Evolutionary conservation across 2,113 vertebrate genomes (phyloP), one percentile per base, ranked within the genome.

Genomic region (Pterocles orientalis): DNA sequence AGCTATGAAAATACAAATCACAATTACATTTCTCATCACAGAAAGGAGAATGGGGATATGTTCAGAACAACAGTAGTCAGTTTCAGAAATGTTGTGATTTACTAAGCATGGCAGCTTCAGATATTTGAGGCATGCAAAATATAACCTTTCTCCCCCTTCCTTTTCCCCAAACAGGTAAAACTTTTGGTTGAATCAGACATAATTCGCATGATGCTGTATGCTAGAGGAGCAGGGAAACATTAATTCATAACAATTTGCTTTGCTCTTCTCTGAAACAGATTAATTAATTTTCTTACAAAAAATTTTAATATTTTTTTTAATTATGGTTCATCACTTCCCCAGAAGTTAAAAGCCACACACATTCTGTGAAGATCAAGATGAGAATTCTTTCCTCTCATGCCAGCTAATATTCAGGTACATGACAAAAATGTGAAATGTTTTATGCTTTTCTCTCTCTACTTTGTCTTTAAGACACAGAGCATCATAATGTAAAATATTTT

Each of bases 81-180:
- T 95, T 96, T 97, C 65, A 87, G 70, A 96, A 95, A 72, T 54
- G 19, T 26, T 88, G 72, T 76, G 54, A 85, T 92, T 94, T 96
- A 94, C 87, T 82, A 54, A 23, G 28, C 25, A 8, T 58, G 57
- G 28, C 73, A 87, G 18, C 17, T 77, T 97, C 79, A 92, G 82
- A 82, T 86, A 97, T 96, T 93, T 89, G 65, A 95, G 66, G 82
- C 60, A 17, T 61, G n/a, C 5, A 28, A 56, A 86, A 86, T 68
- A 75, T 69, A 87, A 17, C 92, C 82, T 93, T 95, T 94, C 56
- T 80, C 26, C 25, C 47, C 7, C 17, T 50, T 13, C 54, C 36
- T 45, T 94, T 85, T 65, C 41, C 36, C 20, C 34, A 72, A 79
- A 64, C 24, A 76, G 80, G 92, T 89, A 76, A 84, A 84, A 69